Conservation (phyloP, 2,797 vertebrate genomes). For the Euphonia xanthogaster region DNA sequence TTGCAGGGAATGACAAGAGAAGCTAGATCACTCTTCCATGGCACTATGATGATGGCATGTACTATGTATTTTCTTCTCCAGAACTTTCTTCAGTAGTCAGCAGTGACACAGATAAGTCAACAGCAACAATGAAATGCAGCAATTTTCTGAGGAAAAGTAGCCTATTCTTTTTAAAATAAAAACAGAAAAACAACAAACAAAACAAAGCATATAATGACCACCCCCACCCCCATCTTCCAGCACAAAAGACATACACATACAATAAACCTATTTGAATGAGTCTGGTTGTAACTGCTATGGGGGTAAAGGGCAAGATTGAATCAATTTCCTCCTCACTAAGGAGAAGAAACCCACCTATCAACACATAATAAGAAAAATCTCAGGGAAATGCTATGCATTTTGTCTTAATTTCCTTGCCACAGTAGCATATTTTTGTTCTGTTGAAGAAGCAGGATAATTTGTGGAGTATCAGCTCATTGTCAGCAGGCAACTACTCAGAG, state of each 20-base stretch:
- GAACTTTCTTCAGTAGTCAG: not conserved
- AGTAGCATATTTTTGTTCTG: not conserved
- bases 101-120: not conserved
- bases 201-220: not conserved
- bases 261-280: not conserved
- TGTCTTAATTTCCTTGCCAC: not conserved
- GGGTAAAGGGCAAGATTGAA: constrained; percentile 25
- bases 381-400: not conserved
- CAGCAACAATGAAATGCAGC: not conserved
- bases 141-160: not conserved
- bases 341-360: not conserved
- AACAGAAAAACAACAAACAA: not conserved
- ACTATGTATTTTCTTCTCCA: not conserved
- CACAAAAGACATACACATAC: not conserved
- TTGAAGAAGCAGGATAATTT: not conserved
- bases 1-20: not conserved
- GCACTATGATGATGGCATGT: not conserved
- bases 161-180: not conserved
- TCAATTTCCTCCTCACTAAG: not conserved
- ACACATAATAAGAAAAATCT: not conserved
- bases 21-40: not conserved
- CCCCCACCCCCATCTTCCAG: not conserved
- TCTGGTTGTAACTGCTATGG: not conserved
- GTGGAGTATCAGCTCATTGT: not conserved
- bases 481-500: not conserved